phyloP scores from a whole-genome alignment of 30 jellyfish, hydroid and myxozoan genomes.

The Hydractinia symbiolongicarpus region DNA sequence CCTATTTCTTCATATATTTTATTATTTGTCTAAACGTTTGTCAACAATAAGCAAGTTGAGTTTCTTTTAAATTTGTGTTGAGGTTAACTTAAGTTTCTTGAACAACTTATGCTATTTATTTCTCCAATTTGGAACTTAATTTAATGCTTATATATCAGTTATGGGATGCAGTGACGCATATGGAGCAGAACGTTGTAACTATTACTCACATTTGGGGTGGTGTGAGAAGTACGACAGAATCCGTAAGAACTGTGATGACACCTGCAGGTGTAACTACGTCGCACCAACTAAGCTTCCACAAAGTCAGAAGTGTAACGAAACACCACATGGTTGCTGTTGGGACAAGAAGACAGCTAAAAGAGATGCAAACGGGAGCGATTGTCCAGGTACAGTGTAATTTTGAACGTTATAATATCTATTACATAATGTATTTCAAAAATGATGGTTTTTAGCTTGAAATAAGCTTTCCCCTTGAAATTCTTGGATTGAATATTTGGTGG shows the following conservation, averaged over 20 bases:
- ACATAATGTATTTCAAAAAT: too few species aligned
- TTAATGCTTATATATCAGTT: not conserved
- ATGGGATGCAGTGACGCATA: slow-evolving; percentile 14
- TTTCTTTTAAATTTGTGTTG: too few species aligned
- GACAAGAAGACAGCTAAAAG: slow-evolving; percentile 10
- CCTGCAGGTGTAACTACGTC: slow-evolving; percentile 17
- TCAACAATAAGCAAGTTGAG: too few species aligned
- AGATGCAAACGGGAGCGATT: slow-evolving; percentile 11
- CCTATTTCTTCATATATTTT: too few species aligned
- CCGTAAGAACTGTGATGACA: not conserved
- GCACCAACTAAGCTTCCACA: slow-evolving; percentile 2
- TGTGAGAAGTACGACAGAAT: slow-evolving; percentile 2
- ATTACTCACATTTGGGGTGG: slow-evolving; percentile 16
- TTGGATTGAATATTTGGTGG: too few species aligned
- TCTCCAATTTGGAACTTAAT: too few species aligned
- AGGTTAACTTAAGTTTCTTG: too few species aligned
- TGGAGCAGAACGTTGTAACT: slow-evolving; percentile 16
- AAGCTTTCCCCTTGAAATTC: too few species aligned
- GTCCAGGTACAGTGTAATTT: slow-evolving; percentile 9
- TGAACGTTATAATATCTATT: too few species aligned
- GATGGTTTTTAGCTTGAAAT: too few species aligned
- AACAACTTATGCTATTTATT: too few species aligned
- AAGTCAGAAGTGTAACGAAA: not conserved
- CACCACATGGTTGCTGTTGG: slow-evolving; percentile 23
- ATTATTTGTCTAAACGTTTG: too few species aligned